Base-by-base conservation (phyloP, 2,113 vertebrate genomes). In the Morone saxatilis region DNA sequence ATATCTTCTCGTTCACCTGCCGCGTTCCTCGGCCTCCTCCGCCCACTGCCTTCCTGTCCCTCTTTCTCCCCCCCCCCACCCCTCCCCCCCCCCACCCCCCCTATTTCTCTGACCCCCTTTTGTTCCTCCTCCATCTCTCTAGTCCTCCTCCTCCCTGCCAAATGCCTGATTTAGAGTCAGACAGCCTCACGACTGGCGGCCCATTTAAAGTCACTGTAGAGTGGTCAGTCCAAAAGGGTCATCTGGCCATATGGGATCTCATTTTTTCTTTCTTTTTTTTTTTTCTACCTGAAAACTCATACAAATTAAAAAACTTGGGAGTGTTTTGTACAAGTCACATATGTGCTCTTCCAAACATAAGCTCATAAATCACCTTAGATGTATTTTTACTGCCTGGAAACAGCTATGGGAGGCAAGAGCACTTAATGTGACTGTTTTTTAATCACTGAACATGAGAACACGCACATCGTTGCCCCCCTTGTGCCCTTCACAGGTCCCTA, bases 91-190 rank as follows among this genome's bases (percentile, higher is more conserved):
- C 78, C 59, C 13, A 31, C 48, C 8, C n/a, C n/a, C 19, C 43
- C 12, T 47, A 7, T 53, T 38, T 53, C 50, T 50, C 50, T 71
- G 31, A 72, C 72, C 71, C 38, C 36, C 19, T 67, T 77, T 74
- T 61, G 51, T 65, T 31, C 20, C 56, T 54, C 14, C 59, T 80
- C 71, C 75, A 53, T 68, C 77, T 78, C 84, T 20, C 22, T 4
- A 25, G 59, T 53, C 51, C 67, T 78, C 19, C 56, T 51, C 19
- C 25, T 77, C 50, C 47, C 71, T 86, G 79, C 81, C 76, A 88
- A 86, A 71, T 5, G 54, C 60, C 75, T 73, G 63, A 82, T 85
- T 89, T 78, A 73, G 74, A 80, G 81, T 71, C 51, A 19, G 57
- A 57, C 80, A 63, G 67, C 62, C 69, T 75, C 31, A 48, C 38